These are phyloP conservation scores for Tylochromis polylepis DNA, from an alignment of 2,113 vertebrate genomes.

Conservation along the genomic window DNA sequence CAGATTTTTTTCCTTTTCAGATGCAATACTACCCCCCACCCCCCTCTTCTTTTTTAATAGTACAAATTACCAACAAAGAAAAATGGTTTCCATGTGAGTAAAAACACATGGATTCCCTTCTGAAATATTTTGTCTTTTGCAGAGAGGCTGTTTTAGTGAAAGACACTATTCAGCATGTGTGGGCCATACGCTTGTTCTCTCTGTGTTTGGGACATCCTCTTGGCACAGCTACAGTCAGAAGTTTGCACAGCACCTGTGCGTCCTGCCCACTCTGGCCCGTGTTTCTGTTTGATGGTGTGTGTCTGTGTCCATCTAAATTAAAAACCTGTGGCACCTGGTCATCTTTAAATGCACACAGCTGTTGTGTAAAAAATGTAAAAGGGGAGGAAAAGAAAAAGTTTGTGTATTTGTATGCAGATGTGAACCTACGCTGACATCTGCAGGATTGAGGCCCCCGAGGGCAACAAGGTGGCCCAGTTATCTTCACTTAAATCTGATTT, in stretches of 20 bases:
- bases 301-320: constrained; percentile 2
- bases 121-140: constrained; percentile 7
- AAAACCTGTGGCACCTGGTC: constrained; percentile 20
- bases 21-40: not conserved
- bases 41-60: not conserved
- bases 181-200: constrained; percentile 15
- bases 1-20: not conserved
- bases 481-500: constrained; percentile 13
- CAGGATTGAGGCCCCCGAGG: not conserved
- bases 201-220: constrained; percentile 20
- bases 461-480: not conserved
- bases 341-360: constrained; percentile 49
- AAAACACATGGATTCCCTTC: constrained; percentile 31
- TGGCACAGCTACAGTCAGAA: constrained; percentile 54
- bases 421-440: constrained; percentile 15
- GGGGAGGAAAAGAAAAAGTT: not conserved
- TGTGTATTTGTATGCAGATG: not conserved
- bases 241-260: constrained; percentile 31
- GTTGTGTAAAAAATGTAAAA: constrained; percentile 4
- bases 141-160: constrained; percentile 6
- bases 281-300: not conserved
- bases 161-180: constrained; percentile 44
- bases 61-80: constrained; percentile 36
- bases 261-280: not conserved
- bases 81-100: constrained; percentile 37